Base-by-base conservation (phyloP, 1,140 invertebrate genomes). In the Eurosta solidaginis region DNA sequence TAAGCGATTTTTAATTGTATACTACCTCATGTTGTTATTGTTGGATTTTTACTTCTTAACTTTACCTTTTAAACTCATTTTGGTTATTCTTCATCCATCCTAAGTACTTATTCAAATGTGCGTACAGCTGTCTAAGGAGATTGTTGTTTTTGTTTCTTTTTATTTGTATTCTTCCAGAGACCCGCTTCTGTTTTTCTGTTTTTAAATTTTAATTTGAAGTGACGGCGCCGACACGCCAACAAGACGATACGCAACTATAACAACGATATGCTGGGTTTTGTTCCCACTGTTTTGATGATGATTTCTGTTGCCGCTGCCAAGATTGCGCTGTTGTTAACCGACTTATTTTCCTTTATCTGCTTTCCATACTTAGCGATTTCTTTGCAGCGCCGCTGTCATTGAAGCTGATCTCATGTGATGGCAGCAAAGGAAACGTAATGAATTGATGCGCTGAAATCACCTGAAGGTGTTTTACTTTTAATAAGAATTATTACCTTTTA, bases 101-200 rank as follows among this genome's bases (percentile, higher is more conserved):
- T 3, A 47, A 47, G n/a, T 47, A 47, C 45, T 17, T 47, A 47
- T 47, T 47, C 45, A 47, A 47, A 47, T 47, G n/a, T n/a, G n/a
- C n/a, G n/a, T n/a, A 47, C 45, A 47, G 45, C 45, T 47, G 45
- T 17, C n/a, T n/a, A n/a, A n/a, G n/a, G n/a, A n/a, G n/a, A n/a
- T 91, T 3, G 85, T 85, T 47, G 2, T 54, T 54, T 54, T 10
- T 29, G 7, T 27, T 27, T 54, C 1, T 54, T 14, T 27, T 54
- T 54, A 14, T 36, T 3, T 63, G 4, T 14, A 27, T 36, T 63
- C 17, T 36, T 6, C 17, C 10, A 29, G 2, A 27, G 54, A 63
- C 29, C 54, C 54, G 29, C 17, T 63, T 63, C 27, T 52, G 54
- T 20, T 3, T n/a, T n/a, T 12, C 54, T 36, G 54, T 14, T 33